These are phyloP conservation scores for Cremastobaeus sp. DNA, from an alignment of 2,888 invertebrate species.

Conservation along the genomic window DNA sequence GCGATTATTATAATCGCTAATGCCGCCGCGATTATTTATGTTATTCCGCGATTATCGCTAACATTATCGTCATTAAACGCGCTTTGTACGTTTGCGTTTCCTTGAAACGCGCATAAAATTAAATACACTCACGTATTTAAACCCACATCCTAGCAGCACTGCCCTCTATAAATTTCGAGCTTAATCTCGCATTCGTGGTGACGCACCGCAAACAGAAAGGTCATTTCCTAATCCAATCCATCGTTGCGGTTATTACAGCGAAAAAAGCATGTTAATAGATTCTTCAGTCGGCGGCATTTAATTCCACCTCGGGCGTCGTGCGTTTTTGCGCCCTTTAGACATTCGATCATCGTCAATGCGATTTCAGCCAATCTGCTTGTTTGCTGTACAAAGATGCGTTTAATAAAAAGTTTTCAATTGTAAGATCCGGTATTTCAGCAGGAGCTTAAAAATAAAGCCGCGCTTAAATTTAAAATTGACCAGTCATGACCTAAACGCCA, in stretches of 20 bases:
- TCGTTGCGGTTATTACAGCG: too few relatives aligned
- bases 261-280: too few relatives aligned
- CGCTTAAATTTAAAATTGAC: conserved; percentile 62
- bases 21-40: conserved; percentile 37
- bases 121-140: conserved; percentile 21
- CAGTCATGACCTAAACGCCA: conserved; percentile 52
- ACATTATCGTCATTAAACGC: conserved; percentile 37
- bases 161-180: conserved; percentile 21
- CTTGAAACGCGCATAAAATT: conserved; percentile 28
- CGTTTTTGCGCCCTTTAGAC: too few relatives aligned
- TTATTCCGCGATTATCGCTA: conserved; percentile 41
- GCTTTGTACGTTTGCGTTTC: conserved; percentile 19
- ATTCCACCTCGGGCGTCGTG: too few relatives aligned
- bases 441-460: conserved; percentile 51
- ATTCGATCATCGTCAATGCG: background rate
- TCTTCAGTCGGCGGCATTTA: too few relatives aligned
- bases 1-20: conserved; percentile 32
- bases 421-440: conserved; percentile 54
- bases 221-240: background rate
- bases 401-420: conserved; percentile 17
- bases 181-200: conserved; percentile 17
- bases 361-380: conserved; percentile 17
- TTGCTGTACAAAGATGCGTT: conserved; percentile 12
- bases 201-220: background rate
- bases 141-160: background rate